Evolutionary conservation across 2,113 vertebrate genomes (phyloP).

Genomic region (Rafetus swinhoei): DNA sequence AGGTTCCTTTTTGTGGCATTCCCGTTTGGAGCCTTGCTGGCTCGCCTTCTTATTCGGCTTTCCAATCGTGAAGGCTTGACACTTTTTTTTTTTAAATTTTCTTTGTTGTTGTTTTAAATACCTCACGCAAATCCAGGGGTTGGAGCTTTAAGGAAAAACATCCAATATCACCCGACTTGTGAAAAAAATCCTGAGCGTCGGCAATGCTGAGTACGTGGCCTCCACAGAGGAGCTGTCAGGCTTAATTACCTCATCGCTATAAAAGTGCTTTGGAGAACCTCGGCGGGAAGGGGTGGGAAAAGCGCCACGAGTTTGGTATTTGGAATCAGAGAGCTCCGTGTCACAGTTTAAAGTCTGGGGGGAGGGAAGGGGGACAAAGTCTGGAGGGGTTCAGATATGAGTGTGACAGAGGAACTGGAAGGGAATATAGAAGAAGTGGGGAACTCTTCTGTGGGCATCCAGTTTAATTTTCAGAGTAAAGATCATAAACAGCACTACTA

Average conservation of each 20-base stretch:
- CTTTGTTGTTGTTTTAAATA: background rate
- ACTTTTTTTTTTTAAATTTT: background rate
- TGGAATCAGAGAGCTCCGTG: conserved; percentile 68
- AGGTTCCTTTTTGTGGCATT: background rate
- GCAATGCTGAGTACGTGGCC: background rate
- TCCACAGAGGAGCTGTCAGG: conserved; percentile 7
- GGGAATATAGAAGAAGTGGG: background rate
- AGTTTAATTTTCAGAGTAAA: background rate
- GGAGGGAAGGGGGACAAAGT: background rate
- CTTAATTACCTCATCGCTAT: conserved; percentile 51
- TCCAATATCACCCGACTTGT: background rate
- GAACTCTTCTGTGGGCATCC: conserved; percentile 44
- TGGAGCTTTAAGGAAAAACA: background rate
- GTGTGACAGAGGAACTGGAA: background rate
- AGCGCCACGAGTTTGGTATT: conserved; percentile 42
- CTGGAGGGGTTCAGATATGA: conserved; percentile 29
- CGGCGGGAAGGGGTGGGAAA: conserved; percentile 43
- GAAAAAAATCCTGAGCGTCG: background rate
- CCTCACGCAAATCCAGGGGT: background rate
- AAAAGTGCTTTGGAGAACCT: conserved; percentile 45
- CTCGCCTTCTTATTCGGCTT: background rate
- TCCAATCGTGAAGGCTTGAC: background rate
- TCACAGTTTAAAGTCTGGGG: conserved; percentile 62
- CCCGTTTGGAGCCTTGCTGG: background rate
- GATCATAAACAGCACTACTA: conserved; percentile 27